phyloP scores from a whole-genome alignment of 2,797 vertebrate genomes.

The Furcifer pardalis region DNA sequence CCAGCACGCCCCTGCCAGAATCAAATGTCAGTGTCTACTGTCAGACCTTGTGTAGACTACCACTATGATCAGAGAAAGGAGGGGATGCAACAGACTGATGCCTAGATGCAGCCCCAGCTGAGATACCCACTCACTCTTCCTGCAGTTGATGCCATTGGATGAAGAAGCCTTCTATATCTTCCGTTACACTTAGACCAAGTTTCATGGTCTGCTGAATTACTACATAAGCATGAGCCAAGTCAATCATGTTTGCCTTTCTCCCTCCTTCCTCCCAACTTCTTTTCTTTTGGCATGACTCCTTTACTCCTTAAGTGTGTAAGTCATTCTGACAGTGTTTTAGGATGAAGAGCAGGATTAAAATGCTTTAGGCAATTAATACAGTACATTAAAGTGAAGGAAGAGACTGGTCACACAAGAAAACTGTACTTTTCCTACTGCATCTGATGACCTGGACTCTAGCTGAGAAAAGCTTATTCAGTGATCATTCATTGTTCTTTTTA shows the following conservation, averaged over 20 bases:
- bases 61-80: neutral
- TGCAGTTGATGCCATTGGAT: neutral
- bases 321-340: neutral
- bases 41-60: neutral
- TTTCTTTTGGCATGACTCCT: neutral
- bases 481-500: neutral
- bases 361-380: neutral
- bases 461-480: neutral
- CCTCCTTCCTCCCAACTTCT: neutral
- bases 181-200: neutral
- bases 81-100: neutral
- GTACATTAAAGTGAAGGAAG: neutral
- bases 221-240: neutral
- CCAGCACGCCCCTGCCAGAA: too few species aligned
- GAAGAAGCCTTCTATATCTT: neutral
- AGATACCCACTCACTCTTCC: neutral
- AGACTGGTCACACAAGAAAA: too few species aligned
- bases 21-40: too few species aligned
- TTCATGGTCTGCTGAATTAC: neutral
- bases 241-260: neutral
- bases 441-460: neutral
- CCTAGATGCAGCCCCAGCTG: neutral
- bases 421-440: neutral
- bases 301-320: neutral
- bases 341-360: neutral